Base-by-base conservation (phyloP, 92 coral and sea anemone genomes). In the Epizoanthus ramosus region DNA sequence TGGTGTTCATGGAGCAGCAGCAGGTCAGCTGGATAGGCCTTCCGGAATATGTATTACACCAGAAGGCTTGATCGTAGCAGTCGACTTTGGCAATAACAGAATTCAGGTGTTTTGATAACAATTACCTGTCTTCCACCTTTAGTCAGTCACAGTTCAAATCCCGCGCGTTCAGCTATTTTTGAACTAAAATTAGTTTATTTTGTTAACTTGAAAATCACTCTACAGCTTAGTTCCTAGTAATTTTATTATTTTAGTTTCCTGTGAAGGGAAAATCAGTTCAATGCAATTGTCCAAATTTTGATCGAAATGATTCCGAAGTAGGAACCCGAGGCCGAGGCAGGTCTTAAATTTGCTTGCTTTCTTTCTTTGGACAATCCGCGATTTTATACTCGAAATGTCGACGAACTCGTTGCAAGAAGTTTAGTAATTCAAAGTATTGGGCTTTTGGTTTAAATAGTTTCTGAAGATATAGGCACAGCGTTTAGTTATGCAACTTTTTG, bases 81-180 rank as follows among this genome's bases (percentile, higher is more conserved):
- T 96, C 83, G 99, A 96, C 87, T 96, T 96, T 90, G 99, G 99
- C 53, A 96, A 96, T 87, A 96, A 96, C 79, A 97, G 99, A 31
- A 94, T 96, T 56, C 99, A 96, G 92, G 95, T 96, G 68, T 96
- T 96, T 89, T 96, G 88, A 90, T 58, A 57, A 56, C 67, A 61
- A 61, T 28, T 24, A 57, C 73, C 19, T 59, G 47, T 54, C 17
- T 33, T 60, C 24, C 43, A 9, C 22, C 47, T 71, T 37, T n/a
- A 22, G 17, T 60, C 35, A 33, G 39, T 24, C 18, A 63, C 71
- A 79, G 56, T 80, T 25, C 57, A 57, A 28, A 75, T 79, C 59
- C 45, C 75, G 79, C 75, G 83, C 83, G 23, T 74, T 28, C 23
- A 12, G 25, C 57, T 47, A 69, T 47, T 79, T 63, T 22, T 6